These are phyloP conservation scores for Hypothenemus hampei DNA, from an alignment of 1,140 invertebrate species.

Conservation along the genomic window DNA sequence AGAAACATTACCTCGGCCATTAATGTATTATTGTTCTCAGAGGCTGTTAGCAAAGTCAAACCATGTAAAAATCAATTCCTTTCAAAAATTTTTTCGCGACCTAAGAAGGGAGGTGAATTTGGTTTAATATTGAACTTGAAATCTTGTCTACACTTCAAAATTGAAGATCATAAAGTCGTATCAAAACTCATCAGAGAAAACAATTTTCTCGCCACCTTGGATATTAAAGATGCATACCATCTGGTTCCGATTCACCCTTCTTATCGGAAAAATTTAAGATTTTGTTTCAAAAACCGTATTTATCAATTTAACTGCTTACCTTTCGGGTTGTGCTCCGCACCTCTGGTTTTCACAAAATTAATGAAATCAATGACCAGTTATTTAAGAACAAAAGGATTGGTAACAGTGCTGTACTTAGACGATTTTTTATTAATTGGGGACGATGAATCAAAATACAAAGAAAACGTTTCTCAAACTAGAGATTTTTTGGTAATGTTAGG, in stretches of 20 bases:
- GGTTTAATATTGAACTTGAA: neutral
- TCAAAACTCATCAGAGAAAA: neutral
- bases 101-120: neutral
- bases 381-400: neutral
- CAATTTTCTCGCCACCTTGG: neutral
- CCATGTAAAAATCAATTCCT: conserved; percentile 5
- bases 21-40: neutral
- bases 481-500: no score
- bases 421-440: conserved; percentile 2
- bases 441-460: neutral
- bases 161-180: neutral
- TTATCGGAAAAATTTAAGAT: conserved; percentile 2
- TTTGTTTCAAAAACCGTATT: neutral
- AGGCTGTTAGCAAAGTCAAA: neutral
- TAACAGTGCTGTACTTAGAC: neutral
- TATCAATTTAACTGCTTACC: conserved; percentile 4
- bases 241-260: neutral
- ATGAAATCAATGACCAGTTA: neutral
- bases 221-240: conserved; percentile 4
- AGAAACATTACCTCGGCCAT: neutral
- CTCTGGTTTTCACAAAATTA: neutral
- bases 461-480: no score
- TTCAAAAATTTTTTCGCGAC: neutral
- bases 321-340: conserved; percentile 1
- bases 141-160: neutral